phyloP scores from a whole-genome alignment of 2,113 vertebrate genomes.

The Sigmodon hispidus region DNA sequence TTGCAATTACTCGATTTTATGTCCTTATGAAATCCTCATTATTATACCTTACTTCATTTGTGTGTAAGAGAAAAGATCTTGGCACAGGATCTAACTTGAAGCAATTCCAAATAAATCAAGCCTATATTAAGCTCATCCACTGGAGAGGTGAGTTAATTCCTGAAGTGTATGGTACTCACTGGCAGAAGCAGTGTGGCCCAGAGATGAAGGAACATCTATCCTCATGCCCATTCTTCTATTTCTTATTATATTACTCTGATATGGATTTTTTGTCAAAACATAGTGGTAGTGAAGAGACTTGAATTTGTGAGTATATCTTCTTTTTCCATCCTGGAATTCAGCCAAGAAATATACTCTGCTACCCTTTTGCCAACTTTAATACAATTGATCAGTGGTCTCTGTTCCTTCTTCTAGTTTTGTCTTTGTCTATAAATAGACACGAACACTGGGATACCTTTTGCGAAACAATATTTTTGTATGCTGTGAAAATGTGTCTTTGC shows the following conservation, averaged over 20 bases:
- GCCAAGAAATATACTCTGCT: neutral
- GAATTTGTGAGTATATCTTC: neutral
- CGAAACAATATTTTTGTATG: neutral
- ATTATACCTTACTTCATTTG: slow-evolving; percentile 3
- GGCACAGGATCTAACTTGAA: neutral
- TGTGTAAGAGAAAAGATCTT: neutral
- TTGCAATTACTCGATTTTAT: slow-evolving; percentile 42
- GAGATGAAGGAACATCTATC: neutral
- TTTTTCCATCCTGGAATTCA: neutral
- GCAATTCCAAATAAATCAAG: slow-evolving; percentile 6
- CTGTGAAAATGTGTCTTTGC: neutral
- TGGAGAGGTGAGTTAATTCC: neutral
- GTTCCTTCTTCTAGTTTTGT: neutral
- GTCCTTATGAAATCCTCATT: neutral
- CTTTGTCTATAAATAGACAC: neutral
- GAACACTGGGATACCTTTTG: neutral
- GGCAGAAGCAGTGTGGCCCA: neutral
- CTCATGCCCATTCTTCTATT: neutral
- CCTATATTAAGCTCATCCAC: neutral
- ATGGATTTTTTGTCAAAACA: neutral
- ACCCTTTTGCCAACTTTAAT: neutral
- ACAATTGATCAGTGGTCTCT: neutral
- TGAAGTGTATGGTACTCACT: neutral
- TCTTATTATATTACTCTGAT: neutral
- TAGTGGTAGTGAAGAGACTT: neutral